A percentile compares a stretch with the other conserved stretches of the same genome.
Evolutionary conservation across 2,113 vertebrate species (phyloP).

Genomic region (Garra rufa): DNA sequence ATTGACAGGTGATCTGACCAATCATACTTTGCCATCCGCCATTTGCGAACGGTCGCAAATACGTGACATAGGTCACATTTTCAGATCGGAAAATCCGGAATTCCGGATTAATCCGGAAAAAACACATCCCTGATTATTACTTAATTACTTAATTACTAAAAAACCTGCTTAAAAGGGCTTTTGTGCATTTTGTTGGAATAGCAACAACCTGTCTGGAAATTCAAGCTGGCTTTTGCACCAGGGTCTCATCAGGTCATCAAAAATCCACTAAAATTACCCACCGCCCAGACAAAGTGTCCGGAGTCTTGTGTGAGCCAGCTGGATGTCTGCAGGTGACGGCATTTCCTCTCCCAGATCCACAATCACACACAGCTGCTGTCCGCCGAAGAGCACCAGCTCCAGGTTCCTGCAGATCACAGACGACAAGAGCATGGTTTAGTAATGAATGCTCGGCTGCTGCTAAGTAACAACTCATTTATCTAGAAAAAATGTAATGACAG

Average conservation of each 20-base stretch:
- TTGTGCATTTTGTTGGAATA: neutral
- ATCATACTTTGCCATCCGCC: too few species aligned
- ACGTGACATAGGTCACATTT: too few species aligned
- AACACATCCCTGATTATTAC: too few species aligned
- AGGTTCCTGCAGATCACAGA: conserved; percentile 74
- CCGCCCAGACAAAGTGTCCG: conserved; percentile 85
- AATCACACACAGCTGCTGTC: conserved; percentile 85
- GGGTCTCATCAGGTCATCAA: neutral
- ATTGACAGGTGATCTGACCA: too few species aligned
- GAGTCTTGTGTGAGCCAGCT: conserved; percentile 84
- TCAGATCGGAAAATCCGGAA: too few species aligned
- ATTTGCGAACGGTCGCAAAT: too few species aligned
- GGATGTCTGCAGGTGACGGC: conserved; percentile 83
- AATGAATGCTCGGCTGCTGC: neutral
- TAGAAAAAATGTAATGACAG: conserved; percentile 24
- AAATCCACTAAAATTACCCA: conserved; percentile 60
- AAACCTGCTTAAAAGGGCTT: neutral
- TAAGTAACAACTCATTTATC: neutral
- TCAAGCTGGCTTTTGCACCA: neutral
- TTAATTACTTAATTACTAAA: too few species aligned
- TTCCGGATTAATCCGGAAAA: too few species aligned
- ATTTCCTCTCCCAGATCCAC: conserved; percentile 83
- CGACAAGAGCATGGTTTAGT: neutral
- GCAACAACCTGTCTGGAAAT: neutral
- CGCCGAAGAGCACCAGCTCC: conserved; percentile 86